phyloP scores from a whole-genome alignment of 2,797 vertebrate genomes.

The Pseudomugil gertrudae region DNA sequence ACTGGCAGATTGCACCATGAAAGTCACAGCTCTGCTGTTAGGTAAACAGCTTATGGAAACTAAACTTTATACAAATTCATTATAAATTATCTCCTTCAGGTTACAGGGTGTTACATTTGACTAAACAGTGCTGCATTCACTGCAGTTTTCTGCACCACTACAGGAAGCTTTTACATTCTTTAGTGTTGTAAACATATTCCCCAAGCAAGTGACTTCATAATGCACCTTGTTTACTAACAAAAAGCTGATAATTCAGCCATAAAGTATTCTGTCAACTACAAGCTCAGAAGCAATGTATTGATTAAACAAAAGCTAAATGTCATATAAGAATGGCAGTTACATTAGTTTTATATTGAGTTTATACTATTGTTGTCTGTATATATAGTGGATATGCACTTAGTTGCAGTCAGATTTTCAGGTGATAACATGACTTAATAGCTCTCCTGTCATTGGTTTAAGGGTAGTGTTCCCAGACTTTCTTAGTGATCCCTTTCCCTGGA shows the following conservation, averaged over 20 bases:
- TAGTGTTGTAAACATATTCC: neutral
- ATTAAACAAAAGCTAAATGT: neutral
- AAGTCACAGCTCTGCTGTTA: too few relatives aligned
- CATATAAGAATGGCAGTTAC: neutral
- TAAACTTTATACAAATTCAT: too few relatives aligned
- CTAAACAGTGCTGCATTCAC: neutral
- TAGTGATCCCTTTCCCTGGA: conserved; percentile 28
- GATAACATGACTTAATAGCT: conserved; percentile 41
- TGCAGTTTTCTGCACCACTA: neutral
- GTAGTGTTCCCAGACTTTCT: conserved; percentile 17
- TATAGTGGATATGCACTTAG: conserved; percentile 42
- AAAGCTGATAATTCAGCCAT: too few relatives aligned
- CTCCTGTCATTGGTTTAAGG: conserved; percentile 33
- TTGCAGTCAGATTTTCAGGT: conserved; percentile 48
- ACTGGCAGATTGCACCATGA: too few relatives aligned
- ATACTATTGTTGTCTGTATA: neutral
- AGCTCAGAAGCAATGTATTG: neutral
- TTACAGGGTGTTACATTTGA: neutral
- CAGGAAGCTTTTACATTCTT: neutral
- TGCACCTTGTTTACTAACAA: too few relatives aligned
- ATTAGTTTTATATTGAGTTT: neutral
- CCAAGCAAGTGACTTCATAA: neutral
- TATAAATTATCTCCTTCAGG: neutral
- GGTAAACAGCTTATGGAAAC: too few relatives aligned
- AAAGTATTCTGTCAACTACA: too few relatives aligned